phyloP scores from a whole-genome alignment of 2,113 vertebrate species.

The Ceuthmochares aereus region DNA sequence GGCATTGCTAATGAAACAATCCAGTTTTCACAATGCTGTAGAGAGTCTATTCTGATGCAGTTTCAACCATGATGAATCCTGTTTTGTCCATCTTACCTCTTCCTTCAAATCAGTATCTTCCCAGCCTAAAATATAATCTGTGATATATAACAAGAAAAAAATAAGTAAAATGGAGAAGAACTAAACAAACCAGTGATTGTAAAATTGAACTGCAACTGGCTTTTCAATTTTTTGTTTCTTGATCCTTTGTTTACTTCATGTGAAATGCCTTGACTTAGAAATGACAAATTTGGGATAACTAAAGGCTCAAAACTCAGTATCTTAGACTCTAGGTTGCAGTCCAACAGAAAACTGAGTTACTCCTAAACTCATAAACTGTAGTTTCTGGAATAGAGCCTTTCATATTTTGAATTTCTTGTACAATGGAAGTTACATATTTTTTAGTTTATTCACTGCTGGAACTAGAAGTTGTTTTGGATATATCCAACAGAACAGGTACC shows the following conservation, averaged over 20 bases:
- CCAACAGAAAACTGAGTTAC: neutral
- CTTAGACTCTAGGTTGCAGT: neutral
- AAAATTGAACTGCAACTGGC: neutral
- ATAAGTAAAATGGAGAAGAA: neutral
- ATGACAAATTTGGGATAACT: neutral
- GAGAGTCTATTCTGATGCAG: neutral
- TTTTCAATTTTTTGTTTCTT: neutral
- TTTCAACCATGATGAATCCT: neutral
- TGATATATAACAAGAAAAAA: neutral
- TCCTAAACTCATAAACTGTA: neutral
- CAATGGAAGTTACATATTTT: neutral
- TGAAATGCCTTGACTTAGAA: neutral
- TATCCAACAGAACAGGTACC: neutral
- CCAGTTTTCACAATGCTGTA: neutral
- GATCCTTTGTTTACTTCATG: neutral
- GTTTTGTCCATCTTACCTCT: neutral
- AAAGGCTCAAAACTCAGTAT: neutral
- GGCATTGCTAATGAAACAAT: neutral
- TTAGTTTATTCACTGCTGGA: neutral
- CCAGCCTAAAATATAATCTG: neutral
- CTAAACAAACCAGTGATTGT: neutral
- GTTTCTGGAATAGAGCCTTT: neutral
- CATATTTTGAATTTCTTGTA: neutral
- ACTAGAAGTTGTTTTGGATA: neutral
- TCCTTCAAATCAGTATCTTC: neutral